Evolutionary conservation across 1,140 invertebrate genomes (phyloP).

Genomic region (Pogonognathellus flavescens): DNA sequence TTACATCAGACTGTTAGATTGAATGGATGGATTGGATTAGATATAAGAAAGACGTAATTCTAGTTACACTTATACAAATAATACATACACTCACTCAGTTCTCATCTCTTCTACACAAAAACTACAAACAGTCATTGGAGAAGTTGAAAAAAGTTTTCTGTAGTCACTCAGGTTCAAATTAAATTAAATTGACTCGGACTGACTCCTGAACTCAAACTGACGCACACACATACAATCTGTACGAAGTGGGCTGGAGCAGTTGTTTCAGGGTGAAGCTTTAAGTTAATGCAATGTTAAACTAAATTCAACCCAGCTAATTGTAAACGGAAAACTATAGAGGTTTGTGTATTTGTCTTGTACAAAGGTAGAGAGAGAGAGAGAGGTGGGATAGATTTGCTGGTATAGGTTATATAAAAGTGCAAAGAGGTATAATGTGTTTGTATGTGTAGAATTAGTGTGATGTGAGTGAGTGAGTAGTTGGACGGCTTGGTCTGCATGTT

Average conservation of each 20-base stretch:
- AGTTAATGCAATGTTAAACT: conserved; percentile 13
- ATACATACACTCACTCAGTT: background rate
- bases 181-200: conserved; percentile 41
- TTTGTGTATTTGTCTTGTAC: background rate
- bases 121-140: conserved; percentile 18
- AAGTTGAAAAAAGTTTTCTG: conserved; percentile 35
- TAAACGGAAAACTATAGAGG: conserved; percentile 16
- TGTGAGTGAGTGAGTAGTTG: conserved; percentile 32
- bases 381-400: too few relatives aligned
- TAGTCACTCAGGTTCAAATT: conserved; percentile 46
- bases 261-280: conserved; percentile 18
- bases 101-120: background rate
- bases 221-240: background rate
- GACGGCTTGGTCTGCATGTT: conserved; percentile 11
- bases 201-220: conserved; percentile 34
- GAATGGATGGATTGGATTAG: conserved; percentile 19
- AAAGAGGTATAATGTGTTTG: background rate
- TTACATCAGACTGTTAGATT: conserved; percentile 25
- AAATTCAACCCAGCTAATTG: conserved; percentile 43
- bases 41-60: background rate
- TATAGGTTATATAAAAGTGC: too few relatives aligned
- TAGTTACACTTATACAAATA: background rate
- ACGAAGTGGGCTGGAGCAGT: background rate
- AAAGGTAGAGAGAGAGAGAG: background rate
- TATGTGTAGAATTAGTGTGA: background rate